Conservation (phyloP, 2,113 vertebrate genomes). For the Ammodytes dubius region DNA sequence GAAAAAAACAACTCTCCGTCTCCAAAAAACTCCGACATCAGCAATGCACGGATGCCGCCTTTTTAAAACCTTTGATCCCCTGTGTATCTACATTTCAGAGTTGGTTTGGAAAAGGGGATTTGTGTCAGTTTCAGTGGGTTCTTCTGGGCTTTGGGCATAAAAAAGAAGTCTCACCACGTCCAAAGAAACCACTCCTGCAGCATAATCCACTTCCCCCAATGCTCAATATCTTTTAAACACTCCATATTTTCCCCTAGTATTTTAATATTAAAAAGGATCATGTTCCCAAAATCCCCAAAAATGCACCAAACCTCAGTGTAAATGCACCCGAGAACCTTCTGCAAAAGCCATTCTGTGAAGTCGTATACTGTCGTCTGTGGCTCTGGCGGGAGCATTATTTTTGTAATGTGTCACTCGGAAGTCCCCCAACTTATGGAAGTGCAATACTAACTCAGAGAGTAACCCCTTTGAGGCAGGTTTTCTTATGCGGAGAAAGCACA, state of each 20-base stretch:
- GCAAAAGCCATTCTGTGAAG: too few species aligned
- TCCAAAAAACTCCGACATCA: slow-evolving; percentile 7
- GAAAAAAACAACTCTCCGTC: background rate
- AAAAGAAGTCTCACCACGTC: background rate
- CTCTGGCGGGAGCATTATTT: too few species aligned
- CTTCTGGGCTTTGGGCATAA: too few species aligned
- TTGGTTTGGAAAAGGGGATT: background rate
- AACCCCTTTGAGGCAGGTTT: background rate
- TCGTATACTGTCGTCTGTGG: background rate
- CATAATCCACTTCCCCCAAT: background rate
- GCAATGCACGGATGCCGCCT: background rate
- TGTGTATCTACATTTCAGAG: background rate
- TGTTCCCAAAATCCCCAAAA: too few species aligned
- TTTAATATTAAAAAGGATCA: too few species aligned
- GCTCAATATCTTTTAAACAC: too few species aligned
- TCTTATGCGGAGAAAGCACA: background rate
- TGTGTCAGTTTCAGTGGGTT: background rate
- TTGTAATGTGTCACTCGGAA: too few species aligned
- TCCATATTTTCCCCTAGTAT: too few species aligned
- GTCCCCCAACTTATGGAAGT: background rate
- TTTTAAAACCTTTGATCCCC: background rate
- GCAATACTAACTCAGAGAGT: background rate
- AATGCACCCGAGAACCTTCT: too few species aligned
- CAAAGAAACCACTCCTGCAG: background rate
- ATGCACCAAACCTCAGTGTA: too few species aligned